Evolutionary conservation across 2,888 invertebrate genomes (phyloP).

Genomic region (Hybos culiciformis): DNA sequence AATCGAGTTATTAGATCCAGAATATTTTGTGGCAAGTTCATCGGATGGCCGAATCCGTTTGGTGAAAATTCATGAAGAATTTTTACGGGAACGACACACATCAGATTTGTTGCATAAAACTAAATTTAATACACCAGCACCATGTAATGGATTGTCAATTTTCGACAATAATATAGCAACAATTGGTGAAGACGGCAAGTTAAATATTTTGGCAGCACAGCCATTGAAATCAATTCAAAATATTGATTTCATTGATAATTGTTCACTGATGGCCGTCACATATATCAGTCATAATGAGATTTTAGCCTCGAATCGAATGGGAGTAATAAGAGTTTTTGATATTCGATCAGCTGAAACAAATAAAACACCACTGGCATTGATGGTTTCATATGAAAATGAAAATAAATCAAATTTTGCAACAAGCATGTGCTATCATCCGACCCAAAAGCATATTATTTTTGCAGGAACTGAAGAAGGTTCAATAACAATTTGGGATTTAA

Average conservation of each 20-base stretch:
- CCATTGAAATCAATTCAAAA: slow-evolving; percentile 36
- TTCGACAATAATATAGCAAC: slow-evolving; percentile 67
- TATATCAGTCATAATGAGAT: slow-evolving; percentile 59
- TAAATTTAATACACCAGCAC: slow-evolving; percentile 39
- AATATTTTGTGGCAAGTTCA: slow-evolving; percentile 52
- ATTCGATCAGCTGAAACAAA: slow-evolving; percentile 50
- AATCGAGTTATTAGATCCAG: slow-evolving; percentile 55
- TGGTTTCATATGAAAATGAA: slow-evolving; percentile 58
- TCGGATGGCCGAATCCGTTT: slow-evolving; percentile 39
- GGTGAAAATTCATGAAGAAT: slow-evolving; percentile 20
- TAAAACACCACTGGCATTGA: slow-evolving; percentile 45
- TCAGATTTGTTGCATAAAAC: slow-evolving; percentile 59
- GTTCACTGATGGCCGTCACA: slow-evolving; percentile 60
- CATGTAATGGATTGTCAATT: slow-evolving; percentile 63
- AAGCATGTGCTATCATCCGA: slow-evolving; percentile 69
- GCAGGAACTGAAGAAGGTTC: slow-evolving; percentile 81
- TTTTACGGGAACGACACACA: slow-evolving; percentile 42
- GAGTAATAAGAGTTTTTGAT: slow-evolving; percentile 85
- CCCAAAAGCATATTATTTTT: slow-evolving; percentile 69
- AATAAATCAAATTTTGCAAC: slow-evolving; percentile 45
- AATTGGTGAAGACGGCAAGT: slow-evolving; percentile 71
- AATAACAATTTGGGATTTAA: slow-evolving; percentile 78
- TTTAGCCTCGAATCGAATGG: slow-evolving; percentile 73
- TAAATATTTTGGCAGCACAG: slow-evolving; percentile 40
- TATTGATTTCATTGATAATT: slow-evolving; percentile 62